phyloP scores from a whole-genome alignment of 2,113 vertebrate genomes.

The Tringa solitaria region DNA sequence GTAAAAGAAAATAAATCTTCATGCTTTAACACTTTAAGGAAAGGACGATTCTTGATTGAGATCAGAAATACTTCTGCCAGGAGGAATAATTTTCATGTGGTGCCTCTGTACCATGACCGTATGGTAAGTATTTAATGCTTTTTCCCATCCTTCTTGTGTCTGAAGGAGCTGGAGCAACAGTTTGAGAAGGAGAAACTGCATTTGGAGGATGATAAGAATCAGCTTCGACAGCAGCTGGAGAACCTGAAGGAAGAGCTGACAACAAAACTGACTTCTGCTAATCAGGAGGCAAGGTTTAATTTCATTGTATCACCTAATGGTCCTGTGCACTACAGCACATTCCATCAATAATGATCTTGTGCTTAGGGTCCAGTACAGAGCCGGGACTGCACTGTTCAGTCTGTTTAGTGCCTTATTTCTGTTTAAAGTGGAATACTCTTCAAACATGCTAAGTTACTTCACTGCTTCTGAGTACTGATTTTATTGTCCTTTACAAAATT shows the following conservation, averaged over 20 bases:
- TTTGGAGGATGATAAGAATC: constrained; percentile 89
- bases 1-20: neutral
- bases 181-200: constrained; percentile 86
- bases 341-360: neutral
- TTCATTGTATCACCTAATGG: neutral
- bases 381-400: neutral
- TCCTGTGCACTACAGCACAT: neutral
- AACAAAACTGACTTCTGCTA: constrained; percentile 83
- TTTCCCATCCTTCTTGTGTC: constrained; percentile 9
- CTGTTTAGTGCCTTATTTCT: neutral
- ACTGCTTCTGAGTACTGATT: neutral
- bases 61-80: neutral
- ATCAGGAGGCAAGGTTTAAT: constrained; percentile 81
- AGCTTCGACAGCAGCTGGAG: constrained; percentile 86
- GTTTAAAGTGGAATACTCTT: neutral
- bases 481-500: neutral
- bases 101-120: neutral
- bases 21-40: neutral
- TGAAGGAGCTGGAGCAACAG: constrained; percentile 92
- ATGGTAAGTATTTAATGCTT: neutral
- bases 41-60: neutral
- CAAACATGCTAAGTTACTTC: neutral
- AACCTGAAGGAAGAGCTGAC: constrained; percentile 86
- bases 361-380: neutral
- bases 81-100: neutral